Percentiles rank a stretch among this genome's conserved stretches.
Conservation (phyloP, 2,113 vertebrate species). For the Glareola pratincola region DNA sequence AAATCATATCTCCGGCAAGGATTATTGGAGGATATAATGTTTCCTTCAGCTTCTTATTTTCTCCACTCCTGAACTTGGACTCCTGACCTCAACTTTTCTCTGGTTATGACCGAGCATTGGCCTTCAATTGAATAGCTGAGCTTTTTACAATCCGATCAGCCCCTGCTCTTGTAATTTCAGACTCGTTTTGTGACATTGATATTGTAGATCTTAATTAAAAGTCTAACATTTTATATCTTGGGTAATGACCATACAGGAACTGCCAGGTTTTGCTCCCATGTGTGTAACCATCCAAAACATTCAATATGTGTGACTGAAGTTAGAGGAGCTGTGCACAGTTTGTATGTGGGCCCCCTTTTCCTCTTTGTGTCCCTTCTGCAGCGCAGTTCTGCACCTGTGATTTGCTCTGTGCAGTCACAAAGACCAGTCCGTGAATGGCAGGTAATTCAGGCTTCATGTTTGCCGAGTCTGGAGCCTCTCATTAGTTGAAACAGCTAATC, state of each 20-base stretch:
- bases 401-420: background rate
- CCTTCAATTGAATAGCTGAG: constrained; percentile 44
- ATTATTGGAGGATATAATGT: constrained; percentile 58
- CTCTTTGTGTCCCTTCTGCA: constrained; percentile 1
- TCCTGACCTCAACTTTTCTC: constrained; percentile 47
- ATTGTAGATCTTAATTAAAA: constrained; percentile 67
- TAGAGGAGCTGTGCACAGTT: background rate
- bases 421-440: background rate
- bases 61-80: constrained; percentile 57
- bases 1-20: constrained; percentile 63
- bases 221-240: constrained; percentile 58
- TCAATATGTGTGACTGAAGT: background rate
- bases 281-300: constrained; percentile 51
- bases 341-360: background rate
- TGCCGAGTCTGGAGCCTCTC: background rate
- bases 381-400: constrained; percentile 13
- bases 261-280: constrained; percentile 2
- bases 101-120: constrained; percentile 48
- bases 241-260: constrained; percentile 65
- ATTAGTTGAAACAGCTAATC: constrained; percentile 14
- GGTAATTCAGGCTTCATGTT: background rate
- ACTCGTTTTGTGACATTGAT: constrained; percentile 60
- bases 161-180: constrained; percentile 62
- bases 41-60: constrained; percentile 60
- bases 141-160: constrained; percentile 64